A percentile compares a stretch with the other conserved stretches of the same genome.
These are phyloP conservation scores for Lonchura striata DNA, from an alignment of 2,113 vertebrate species.

Conservation along the genomic window DNA sequence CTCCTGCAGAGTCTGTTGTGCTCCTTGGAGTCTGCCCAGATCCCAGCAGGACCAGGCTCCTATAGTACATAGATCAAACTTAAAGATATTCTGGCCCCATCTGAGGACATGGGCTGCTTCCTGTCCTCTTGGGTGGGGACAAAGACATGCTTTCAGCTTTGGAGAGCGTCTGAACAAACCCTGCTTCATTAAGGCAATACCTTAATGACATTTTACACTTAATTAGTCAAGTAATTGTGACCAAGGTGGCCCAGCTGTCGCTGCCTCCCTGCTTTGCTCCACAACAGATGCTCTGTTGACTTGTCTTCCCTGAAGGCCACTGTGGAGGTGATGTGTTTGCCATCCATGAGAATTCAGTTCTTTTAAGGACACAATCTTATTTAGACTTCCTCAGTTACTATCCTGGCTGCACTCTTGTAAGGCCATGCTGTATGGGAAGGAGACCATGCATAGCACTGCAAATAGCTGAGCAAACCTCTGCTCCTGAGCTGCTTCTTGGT, in stretches of 20 bases:
- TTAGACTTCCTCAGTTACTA: neutral
- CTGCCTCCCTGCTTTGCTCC: neutral
- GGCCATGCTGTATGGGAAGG: neutral
- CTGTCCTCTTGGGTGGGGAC: neutral
- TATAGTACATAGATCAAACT: neutral
- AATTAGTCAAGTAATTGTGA: neutral
- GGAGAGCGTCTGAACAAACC: neutral
- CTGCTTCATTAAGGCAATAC: neutral
- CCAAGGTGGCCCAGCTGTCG: neutral
- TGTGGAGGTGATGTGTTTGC: neutral
- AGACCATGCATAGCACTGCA: accelerated
- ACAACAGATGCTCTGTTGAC: neutral
- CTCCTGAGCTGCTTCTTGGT: neutral
- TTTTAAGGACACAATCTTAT: neutral
- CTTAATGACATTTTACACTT: neutral
- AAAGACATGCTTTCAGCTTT: neutral
- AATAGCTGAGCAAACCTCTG: neutral
- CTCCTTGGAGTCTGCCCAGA: neutral
- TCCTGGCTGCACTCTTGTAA: neutral
- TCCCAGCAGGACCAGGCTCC: neutral
- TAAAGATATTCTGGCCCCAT: neutral
- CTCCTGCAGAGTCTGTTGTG: neutral
- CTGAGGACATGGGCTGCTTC: neutral
- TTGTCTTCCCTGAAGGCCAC: neutral
- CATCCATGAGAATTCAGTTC: neutral